These are phyloP conservation scores for Eulemur mongoz DNA, from an alignment of 2,797 vertebrate species.

Conservation along the genomic window DNA sequence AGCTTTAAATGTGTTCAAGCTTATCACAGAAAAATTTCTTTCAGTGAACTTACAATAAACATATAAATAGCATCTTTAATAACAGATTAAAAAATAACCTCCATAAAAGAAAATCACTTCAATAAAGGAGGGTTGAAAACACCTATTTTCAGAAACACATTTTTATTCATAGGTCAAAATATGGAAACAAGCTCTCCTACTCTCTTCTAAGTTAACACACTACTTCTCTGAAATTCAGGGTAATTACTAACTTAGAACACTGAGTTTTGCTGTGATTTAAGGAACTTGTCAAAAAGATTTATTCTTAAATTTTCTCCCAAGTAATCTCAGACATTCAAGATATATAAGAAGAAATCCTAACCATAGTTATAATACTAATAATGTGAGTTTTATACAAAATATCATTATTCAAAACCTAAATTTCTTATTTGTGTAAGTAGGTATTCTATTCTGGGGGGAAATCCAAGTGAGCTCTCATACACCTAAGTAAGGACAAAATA, in stretches of 20 bases:
- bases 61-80: background rate
- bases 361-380: background rate
- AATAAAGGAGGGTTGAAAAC: background rate
- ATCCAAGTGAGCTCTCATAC: background rate
- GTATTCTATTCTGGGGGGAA: background rate
- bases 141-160: background rate
- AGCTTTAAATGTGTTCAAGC: background rate
- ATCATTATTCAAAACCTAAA: background rate
- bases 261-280: slow-evolving; percentile 16
- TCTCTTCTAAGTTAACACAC: background rate
- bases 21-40: background rate
- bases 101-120: background rate
- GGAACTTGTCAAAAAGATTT: background rate
- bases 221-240: slow-evolving; percentile 13
- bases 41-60: background rate
- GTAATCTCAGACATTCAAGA: background rate
- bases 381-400: background rate
- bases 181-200: background rate
- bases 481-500: background rate
- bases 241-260: background rate
- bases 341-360: background rate
- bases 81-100: background rate
- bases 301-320: slow-evolving; percentile 23
- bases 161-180: slow-evolving; percentile 30
- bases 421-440: background rate